Conservation (phyloP, 2,888 invertebrate genomes). For the Apamea epomidion region DNA sequence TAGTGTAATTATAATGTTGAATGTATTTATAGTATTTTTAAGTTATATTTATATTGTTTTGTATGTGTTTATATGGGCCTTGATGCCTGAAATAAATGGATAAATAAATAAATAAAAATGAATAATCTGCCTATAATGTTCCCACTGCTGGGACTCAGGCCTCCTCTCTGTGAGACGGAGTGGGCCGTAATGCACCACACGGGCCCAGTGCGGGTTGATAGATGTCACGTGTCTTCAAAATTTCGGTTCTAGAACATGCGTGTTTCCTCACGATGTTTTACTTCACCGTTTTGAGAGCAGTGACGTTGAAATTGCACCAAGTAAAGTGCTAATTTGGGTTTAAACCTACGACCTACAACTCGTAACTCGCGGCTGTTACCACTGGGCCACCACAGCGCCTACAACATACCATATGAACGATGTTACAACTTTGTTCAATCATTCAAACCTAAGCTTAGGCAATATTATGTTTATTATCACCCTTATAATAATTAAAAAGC, state of each 20-base stretch:
- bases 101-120: too few relatives aligned
- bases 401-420: not conserved
- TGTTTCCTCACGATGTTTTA: not conserved
- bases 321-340: not conserved
- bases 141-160: not conserved
- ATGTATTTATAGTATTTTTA: too few relatives aligned
- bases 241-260: not conserved
- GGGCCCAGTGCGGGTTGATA: not conserved
- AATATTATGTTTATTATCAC: not conserved
- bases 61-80: too few relatives aligned
- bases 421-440: not conserved
- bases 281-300: not conserved
- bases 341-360: not conserved
- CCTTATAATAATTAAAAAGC: not conserved
- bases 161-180: not conserved
- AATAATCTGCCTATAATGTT: not conserved
- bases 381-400: too few relatives aligned
- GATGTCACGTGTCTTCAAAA: not conserved
- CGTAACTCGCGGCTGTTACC: not conserved
- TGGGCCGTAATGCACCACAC: not conserved
- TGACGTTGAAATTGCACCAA: not conserved
- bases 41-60: too few relatives aligned
- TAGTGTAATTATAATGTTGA: too few relatives aligned
- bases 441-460: not conserved
- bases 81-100: too few relatives aligned